phyloP scores from a whole-genome alignment of 2,113 vertebrate species.

The Pachyramphus minor region DNA sequence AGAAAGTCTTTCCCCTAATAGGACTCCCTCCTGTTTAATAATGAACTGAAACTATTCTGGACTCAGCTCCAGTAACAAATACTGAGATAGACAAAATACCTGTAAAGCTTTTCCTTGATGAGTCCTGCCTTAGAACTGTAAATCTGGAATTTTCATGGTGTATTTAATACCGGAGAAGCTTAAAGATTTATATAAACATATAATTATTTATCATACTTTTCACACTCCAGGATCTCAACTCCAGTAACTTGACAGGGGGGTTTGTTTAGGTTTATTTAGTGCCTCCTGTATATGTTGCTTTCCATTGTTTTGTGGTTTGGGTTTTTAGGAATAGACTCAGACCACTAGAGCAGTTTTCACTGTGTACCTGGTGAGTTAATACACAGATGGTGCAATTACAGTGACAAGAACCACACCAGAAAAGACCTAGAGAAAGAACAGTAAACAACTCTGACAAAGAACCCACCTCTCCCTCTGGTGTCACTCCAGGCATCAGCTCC shows the following conservation, averaged over 20 bases:
- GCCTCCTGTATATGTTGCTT: neutral
- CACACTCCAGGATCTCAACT: neutral
- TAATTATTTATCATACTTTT: neutral
- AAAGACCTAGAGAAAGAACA: neutral
- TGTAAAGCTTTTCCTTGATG: neutral
- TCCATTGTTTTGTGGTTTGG: neutral
- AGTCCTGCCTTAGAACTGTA: neutral
- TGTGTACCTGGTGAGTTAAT: neutral
- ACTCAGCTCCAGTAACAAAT: neutral
- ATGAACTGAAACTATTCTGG: neutral
- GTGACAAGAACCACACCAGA: neutral
- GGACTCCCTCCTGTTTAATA: neutral
- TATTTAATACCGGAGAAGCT: neutral
- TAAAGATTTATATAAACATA: neutral
- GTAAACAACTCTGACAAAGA: neutral
- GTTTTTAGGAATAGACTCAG: neutral
- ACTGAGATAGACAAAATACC: neutral
- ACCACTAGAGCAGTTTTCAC: neutral
- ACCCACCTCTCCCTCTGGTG: neutral
- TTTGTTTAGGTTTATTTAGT: neutral
- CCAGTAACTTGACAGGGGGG: neutral
- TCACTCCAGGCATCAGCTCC: neutral
- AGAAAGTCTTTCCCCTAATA: neutral
- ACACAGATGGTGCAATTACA: neutral
- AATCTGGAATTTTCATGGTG: neutral